A percentile compares a stretch with the other conserved stretches of the same genome.
phyloP scores from a whole-genome alignment of 2,888 invertebrate species.

The Nebria salina region DNA sequence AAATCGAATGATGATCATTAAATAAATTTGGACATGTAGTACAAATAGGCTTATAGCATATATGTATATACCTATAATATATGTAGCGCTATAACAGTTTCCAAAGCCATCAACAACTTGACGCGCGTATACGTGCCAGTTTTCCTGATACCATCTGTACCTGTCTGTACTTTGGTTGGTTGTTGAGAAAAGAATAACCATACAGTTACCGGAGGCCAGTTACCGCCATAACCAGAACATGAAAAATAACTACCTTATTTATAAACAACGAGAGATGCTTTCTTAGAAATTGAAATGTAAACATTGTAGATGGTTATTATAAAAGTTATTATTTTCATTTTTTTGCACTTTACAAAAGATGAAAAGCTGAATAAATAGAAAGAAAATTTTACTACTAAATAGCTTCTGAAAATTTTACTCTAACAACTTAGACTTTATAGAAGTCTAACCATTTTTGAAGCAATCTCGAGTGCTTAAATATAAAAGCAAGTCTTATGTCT shows the following conservation, averaged over 20 bases:
- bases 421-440: too few species aligned
- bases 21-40: too few species aligned
- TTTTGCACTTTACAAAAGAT: too few species aligned
- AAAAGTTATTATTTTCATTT: neutral
- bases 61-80: too few species aligned
- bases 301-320: neutral
- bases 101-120: neutral
- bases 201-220: neutral
- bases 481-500: too few species aligned
- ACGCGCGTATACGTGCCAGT: neutral
- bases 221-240: neutral
- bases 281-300: neutral
- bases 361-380: too few species aligned
- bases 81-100: neutral
- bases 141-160: neutral
- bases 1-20: too few species aligned
- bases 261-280: neutral
- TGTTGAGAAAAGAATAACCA: neutral
- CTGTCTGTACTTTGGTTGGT: neutral
- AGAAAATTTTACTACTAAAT: too few species aligned
- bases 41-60: too few species aligned
- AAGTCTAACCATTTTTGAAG: too few species aligned
- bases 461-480: too few species aligned
- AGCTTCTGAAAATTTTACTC: too few species aligned
- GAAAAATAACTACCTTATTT: conserved; percentile 1